Conservation (phyloP, 2,113 vertebrate species). For the Thryonomys swinderianus region DNA sequence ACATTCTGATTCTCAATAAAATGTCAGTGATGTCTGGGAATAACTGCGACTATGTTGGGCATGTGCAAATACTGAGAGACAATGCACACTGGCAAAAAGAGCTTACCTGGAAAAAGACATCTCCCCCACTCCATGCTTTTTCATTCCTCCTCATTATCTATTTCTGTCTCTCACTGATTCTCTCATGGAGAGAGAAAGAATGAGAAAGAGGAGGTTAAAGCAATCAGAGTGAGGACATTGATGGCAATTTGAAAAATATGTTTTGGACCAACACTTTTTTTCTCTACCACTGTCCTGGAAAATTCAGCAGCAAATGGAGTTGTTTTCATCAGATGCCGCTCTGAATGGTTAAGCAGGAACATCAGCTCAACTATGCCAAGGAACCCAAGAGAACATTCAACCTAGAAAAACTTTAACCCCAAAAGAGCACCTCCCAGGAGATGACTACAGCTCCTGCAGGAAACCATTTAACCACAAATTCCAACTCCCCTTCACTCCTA, state of each 20-base stretch:
- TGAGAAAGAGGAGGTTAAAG: neutral
- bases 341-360: neutral
- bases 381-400: constrained; percentile 63
- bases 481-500: constrained; percentile 78
- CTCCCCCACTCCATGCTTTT: neutral
- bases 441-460: constrained; percentile 69
- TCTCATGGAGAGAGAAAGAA: neutral
- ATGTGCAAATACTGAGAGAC: neutral
- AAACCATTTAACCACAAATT: constrained; percentile 78
- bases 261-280: neutral
- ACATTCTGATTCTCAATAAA: neutral
- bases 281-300: neutral
- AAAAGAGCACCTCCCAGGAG: constrained; percentile 78
- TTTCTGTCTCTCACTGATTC: neutral
- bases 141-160: neutral
- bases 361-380: constrained; percentile 45
- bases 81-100: neutral
- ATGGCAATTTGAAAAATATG: constrained; percentile 26
- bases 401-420: constrained; percentile 60
- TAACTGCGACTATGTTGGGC: neutral
- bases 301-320: constrained; percentile 2
- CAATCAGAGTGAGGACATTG: neutral
- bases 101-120: neutral
- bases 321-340: neutral
- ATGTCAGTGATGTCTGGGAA: neutral